These are phyloP conservation scores for Cataglyphis albicans DNA, from an alignment of 2,888 invertebrate genomes.

Conservation along the genomic window DNA sequence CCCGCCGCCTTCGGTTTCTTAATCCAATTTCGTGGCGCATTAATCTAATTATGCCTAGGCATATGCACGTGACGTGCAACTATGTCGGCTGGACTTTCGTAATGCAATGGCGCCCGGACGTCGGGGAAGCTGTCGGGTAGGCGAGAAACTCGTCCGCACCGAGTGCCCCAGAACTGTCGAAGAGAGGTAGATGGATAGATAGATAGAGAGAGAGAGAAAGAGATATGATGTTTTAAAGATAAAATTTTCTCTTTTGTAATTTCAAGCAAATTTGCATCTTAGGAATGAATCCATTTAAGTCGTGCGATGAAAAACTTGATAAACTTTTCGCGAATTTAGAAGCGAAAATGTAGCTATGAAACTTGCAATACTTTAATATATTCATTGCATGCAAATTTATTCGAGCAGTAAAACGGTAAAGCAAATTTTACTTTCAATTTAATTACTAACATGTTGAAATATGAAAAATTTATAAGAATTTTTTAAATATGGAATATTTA, in stretches of 20 bases:
- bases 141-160: slow-evolving; percentile 34
- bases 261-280: slow-evolving; percentile 20
- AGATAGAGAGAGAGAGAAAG: neutral
- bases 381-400: neutral
- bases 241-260: slow-evolving; percentile 9
- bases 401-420: neutral
- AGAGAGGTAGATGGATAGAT: neutral
- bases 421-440: neutral
- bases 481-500: neutral
- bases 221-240: neutral
- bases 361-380: neutral
- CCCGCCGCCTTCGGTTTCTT: slow-evolving; percentile 64
- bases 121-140: slow-evolving; percentile 18
- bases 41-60: slow-evolving; percentile 73
- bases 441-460: neutral
- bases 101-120: slow-evolving; percentile 32
- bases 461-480: neutral
- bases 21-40: slow-evolving; percentile 74
- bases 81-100: slow-evolving; percentile 47
- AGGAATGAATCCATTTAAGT: neutral
- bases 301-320: neutral
- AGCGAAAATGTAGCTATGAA: neutral
- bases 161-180: slow-evolving; percentile 34
- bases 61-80: slow-evolving; percentile 67
- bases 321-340: neutral